Conservation (phyloP, 2,113 vertebrate species). For the Onychostoma macrolepis region DNA sequence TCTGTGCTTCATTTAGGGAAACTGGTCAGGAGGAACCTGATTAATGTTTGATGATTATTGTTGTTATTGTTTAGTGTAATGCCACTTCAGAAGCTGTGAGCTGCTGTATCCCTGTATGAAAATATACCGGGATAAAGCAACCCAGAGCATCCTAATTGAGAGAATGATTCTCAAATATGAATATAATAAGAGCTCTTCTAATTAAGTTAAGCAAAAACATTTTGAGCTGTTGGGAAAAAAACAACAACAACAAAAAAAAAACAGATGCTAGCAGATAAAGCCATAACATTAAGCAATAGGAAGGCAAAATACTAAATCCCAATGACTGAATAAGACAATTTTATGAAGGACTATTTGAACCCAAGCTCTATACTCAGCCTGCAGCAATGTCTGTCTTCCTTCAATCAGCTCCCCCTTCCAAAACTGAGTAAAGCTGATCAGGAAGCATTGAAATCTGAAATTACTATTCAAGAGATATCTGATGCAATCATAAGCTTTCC, state of each 20-base stretch:
- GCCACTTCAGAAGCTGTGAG: neutral
- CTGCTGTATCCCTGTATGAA: neutral
- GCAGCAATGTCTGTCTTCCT: neutral
- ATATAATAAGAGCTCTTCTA: neutral
- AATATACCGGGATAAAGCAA: neutral
- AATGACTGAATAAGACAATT: neutral
- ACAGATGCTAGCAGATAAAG: neutral
- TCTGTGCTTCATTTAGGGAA: neutral
- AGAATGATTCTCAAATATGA: neutral
- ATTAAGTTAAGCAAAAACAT: slow-evolving; percentile 1
- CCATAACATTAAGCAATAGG: neutral
- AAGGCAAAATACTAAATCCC: slow-evolving; percentile 8
- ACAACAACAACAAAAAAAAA: too few relatives aligned
- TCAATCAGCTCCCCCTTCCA: neutral
- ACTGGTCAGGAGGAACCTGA: neutral
- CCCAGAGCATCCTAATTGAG: neutral
- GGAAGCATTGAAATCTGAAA: slow-evolving; percentile 13
- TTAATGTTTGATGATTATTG: neutral
- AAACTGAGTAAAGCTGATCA: neutral
- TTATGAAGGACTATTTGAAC: neutral
- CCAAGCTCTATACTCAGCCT: neutral
- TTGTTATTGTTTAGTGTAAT: slow-evolving; percentile 8
- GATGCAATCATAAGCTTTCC: slow-evolving; percentile 18
- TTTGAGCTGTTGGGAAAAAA: too few relatives aligned
- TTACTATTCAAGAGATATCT: slow-evolving; percentile 9